Evolutionary conservation across 2,113 vertebrate genomes (phyloP), one percentile per base, ranked within the genome.

Genomic region (Nothoprocta pentlandii): DNA sequence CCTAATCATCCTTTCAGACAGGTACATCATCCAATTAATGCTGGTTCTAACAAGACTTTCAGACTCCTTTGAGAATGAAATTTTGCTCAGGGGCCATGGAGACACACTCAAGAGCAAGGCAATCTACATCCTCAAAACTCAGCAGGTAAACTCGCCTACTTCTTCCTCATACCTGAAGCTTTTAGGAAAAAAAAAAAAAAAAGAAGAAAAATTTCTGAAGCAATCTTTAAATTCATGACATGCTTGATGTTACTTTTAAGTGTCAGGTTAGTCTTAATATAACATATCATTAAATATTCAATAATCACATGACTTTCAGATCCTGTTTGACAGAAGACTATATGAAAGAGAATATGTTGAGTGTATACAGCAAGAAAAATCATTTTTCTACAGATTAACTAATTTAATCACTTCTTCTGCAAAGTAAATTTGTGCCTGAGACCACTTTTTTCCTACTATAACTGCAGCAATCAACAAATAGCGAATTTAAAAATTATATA

Each of bases 241-340:
- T 12, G 14, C 6, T 89, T 80, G n/a, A 80, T 91, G 74, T 46
- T 87, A 16, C 17, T 82, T 89, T 16, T 41, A 80, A 62, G 46
- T 58, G 64, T 85, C 81, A 92, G n/a, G 54, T 82, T 87, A 77
- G 16, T 62, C 59, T 77, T 85, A 89, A 80, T 26, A 85, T 51
- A 85, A 70, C 53, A 39, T 76, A n/a, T 54, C 93, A 80, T 74
- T 93, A 91, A 94, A 93, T 94, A 93, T 94, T 87, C 75, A 95
- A 14, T 67, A 83, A 66, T 77, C 42, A 77, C n/a, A 79, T 32
- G 30, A 84, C 90, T 93, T 86, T 94, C 69, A 64, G 62, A 84
- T 89, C 94, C 77, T 81, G 28, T 89, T 95, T 79, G 44, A 81
- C 68, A 75, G 73, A 75, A 76, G 46, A 47, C 39, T 68, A 3